These are phyloP conservation scores for Drosophila nigritarsus DNA, from an alignment of 2,888 invertebrate genomes.

Conservation along the genomic window DNA sequence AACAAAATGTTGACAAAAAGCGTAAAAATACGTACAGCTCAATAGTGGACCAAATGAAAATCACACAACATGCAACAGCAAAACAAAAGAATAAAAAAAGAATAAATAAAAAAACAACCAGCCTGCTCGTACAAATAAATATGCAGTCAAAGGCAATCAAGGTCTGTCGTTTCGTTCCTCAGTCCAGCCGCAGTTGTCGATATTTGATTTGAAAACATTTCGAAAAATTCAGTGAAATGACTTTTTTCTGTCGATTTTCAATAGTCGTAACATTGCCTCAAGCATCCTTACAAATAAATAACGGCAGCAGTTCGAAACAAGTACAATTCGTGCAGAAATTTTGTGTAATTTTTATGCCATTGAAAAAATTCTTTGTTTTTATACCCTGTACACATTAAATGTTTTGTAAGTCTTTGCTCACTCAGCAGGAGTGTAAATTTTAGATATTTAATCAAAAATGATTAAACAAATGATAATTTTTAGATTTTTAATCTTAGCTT, in stretches of 20 bases:
- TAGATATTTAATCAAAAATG: neutral
- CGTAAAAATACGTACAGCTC: conserved; percentile 63
- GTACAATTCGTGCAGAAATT: conserved; percentile 58
- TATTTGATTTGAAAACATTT: conserved; percentile 81
- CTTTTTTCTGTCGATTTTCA: conserved; percentile 49
- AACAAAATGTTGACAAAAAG: conserved; percentile 75
- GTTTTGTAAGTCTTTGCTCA: neutral
- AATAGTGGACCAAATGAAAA: conserved; percentile 63
- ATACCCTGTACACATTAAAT: conserved; percentile 7
- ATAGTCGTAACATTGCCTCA: conserved; percentile 57
- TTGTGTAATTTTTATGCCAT: conserved; percentile 36
- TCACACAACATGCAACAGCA: conserved; percentile 45
- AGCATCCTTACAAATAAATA: conserved; percentile 64
- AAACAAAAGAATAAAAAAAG: conserved; percentile 25
- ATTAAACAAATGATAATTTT: neutral
- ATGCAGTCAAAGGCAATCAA: conserved; percentile 80
- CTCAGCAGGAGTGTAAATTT: neutral
- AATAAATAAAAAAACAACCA: conserved; percentile 37
- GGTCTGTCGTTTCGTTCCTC: conserved; percentile 48
- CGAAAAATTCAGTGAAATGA: conserved; percentile 67
- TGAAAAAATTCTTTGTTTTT: conserved; percentile 51
- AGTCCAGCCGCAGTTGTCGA: conserved; percentile 68
- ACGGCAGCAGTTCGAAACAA: conserved; percentile 59
- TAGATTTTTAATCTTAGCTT: neutral
- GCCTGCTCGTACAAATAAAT: conserved; percentile 71